Percentiles rank a stretch among this genome's conserved stretches.
Evolutionary conservation across 2,113 vertebrate species (phyloP).

Genomic region (Indicator indicator): DNA sequence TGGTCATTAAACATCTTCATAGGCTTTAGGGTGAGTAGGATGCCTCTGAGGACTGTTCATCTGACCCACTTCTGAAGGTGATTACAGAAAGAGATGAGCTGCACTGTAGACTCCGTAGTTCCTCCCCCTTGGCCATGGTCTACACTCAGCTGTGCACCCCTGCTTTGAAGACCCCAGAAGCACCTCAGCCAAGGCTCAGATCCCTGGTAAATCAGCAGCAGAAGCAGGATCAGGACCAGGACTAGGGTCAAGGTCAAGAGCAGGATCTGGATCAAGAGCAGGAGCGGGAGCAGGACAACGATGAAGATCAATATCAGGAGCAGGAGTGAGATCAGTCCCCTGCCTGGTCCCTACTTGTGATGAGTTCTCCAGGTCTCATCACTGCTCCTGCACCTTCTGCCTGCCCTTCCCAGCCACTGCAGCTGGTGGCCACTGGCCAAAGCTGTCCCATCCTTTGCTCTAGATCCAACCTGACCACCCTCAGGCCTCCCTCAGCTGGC

Average conservation of each 20-base stretch:
- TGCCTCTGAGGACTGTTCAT: not conserved
- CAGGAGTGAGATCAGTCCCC: not conserved
- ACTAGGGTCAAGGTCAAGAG: not conserved
- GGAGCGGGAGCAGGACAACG: not conserved
- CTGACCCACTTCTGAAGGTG: not conserved
- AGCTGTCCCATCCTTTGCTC: not conserved
- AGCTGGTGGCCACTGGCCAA: fast-evolving
- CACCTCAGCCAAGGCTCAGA: not conserved
- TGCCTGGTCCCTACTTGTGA: fast-evolving
- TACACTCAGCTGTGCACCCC: not conserved
- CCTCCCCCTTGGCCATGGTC: not conserved
- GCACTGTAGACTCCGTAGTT: not conserved
- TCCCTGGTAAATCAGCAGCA: not conserved
- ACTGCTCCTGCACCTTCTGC: fast-evolving
- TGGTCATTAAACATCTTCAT: not conserved
- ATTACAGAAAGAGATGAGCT: not conserved
- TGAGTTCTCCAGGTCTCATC: not conserved
- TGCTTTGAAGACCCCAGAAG: not conserved
- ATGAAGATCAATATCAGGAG: not conserved
- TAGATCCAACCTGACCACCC: not conserved
- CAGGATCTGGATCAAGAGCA: not conserved
- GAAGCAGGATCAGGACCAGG: not conserved
- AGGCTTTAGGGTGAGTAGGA: not conserved
- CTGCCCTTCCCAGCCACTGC: not conserved
- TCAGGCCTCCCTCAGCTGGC: not conserved